These are phyloP conservation scores for Amphimedon queenslandica DNA, from an alignment of 37 sponge, comb jelly and placozoan species.

Conservation along the genomic window DNA sequence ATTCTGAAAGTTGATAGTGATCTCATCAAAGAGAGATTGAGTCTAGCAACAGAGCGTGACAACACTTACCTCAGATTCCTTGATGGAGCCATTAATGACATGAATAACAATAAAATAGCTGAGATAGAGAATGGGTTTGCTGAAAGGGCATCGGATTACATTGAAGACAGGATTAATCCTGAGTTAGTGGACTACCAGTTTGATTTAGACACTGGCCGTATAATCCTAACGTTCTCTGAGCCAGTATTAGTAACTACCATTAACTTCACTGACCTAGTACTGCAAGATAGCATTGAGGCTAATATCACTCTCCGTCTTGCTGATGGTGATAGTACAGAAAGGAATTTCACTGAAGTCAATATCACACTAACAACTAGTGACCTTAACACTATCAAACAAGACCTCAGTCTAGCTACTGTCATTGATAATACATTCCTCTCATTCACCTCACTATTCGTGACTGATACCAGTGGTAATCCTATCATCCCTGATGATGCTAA, in stretches of 20 bases:
- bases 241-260: constrained; percentile 58
- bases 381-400: constrained; percentile 59
- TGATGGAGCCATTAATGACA: constrained; percentile 40
- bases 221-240: constrained; percentile 68
- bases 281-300: constrained; percentile 5
- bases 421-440: constrained; percentile 40
- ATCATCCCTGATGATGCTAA: constrained; percentile 21
- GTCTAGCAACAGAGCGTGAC: constrained; percentile 41
- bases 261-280: constrained; percentile 48
- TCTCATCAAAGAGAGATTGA: constrained; percentile 47
- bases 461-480: constrained; percentile 68
- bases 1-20: constrained; percentile 45
- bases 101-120: constrained; percentile 36
- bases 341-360: constrained; percentile 70
- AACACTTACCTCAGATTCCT: constrained; percentile 52
- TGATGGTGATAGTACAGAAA: constrained; percentile 34
- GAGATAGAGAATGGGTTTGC: constrained; percentile 42
- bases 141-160: constrained; percentile 22
- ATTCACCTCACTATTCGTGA: constrained; percentile 33
- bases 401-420: constrained; percentile 43
- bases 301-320: constrained; percentile 35
- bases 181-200: constrained; percentile 47
- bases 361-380: constrained; percentile 51
- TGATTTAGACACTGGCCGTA: constrained; percentile 58
- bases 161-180: constrained; percentile 46